Percentiles rank a stretch among this genome's conserved stretches.
Conservation (phyloP, 2,888 invertebrate species). For the Atrina japonica region DNA sequence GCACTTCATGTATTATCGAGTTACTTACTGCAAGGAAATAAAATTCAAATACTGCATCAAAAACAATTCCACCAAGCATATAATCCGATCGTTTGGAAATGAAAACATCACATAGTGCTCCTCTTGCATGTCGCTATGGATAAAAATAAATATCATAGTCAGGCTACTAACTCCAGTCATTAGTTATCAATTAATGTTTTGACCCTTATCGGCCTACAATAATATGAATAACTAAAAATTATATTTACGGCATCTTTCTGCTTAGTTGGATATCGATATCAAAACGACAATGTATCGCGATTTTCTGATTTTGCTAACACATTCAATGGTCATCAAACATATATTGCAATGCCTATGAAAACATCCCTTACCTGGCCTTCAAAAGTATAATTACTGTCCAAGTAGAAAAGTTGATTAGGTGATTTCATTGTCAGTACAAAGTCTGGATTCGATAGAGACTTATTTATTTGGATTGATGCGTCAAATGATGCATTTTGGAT, state of each 20-base stretch:
- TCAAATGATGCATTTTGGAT: constrained; percentile 63
- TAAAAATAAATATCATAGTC: constrained; percentile 8
- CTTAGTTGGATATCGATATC: too few species aligned
- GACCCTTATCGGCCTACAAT: too few species aligned
- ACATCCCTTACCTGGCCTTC: constrained; percentile 60
- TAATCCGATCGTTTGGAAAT: constrained; percentile 58
- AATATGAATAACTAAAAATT: too few species aligned
- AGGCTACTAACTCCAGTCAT: neutral
- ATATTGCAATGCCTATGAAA: too few species aligned
- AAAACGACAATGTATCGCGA: too few species aligned
- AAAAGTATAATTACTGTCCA: constrained; percentile 62
- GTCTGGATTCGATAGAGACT: constrained; percentile 1
- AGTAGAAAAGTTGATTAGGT: constrained; percentile 58
- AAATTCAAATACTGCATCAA: constrained; percentile 60
- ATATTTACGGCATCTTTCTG: too few species aligned
- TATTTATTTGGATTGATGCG: constrained; percentile 44
- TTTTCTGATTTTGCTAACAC: too few species aligned
- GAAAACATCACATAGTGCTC: constrained; percentile 67
- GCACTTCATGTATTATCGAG: too few species aligned
- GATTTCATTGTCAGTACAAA: constrained; percentile 58
- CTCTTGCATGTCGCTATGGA: constrained; percentile 59
- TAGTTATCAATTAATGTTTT: neutral
- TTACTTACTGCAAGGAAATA: constrained; percentile 67
- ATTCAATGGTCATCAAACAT: too few species aligned
- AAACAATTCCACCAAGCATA: constrained; percentile 33